A percentile compares a stretch with the other conserved stretches of the same genome.
Evolutionary conservation across 2,113 vertebrate species (phyloP).

Genomic region (Orycteropus afer): DNA sequence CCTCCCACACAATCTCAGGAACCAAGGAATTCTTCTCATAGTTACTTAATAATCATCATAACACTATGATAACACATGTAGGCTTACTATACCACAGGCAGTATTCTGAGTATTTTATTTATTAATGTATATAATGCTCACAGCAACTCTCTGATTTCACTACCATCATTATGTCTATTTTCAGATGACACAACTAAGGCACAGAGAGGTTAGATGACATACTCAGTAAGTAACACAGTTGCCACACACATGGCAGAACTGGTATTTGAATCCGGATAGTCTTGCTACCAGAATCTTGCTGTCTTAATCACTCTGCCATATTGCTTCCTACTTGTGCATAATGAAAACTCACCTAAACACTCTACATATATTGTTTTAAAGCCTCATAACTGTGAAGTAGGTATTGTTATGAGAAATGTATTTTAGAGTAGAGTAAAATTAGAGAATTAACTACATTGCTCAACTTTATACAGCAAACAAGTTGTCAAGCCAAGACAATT

Average conservation of each 20-base stretch:
- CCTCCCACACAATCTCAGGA: neutral
- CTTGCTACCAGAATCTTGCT: neutral
- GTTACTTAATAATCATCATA: neutral
- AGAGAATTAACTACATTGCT: neutral
- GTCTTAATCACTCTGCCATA: neutral
- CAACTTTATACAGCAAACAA: neutral
- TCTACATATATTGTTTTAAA: neutral
- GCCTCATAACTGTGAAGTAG: neutral
- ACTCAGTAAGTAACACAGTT: neutral
- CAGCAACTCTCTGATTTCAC: neutral
- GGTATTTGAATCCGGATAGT: neutral
- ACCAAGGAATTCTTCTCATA: neutral
- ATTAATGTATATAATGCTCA: neutral
- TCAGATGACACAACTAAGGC: neutral
- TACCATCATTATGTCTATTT: neutral
- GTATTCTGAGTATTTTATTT: neutral
- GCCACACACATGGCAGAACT: neutral
- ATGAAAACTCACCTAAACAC: neutral
- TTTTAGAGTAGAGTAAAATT: conserved; percentile 21
- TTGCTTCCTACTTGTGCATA: neutral
- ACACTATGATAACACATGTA: neutral
- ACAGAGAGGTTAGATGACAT: neutral
- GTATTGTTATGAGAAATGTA: neutral
- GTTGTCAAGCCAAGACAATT: conserved; percentile 22
- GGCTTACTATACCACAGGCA: neutral